Evolutionary conservation across 2,113 vertebrate genomes (phyloP).

Genomic region (Riparia riparia): DNA sequence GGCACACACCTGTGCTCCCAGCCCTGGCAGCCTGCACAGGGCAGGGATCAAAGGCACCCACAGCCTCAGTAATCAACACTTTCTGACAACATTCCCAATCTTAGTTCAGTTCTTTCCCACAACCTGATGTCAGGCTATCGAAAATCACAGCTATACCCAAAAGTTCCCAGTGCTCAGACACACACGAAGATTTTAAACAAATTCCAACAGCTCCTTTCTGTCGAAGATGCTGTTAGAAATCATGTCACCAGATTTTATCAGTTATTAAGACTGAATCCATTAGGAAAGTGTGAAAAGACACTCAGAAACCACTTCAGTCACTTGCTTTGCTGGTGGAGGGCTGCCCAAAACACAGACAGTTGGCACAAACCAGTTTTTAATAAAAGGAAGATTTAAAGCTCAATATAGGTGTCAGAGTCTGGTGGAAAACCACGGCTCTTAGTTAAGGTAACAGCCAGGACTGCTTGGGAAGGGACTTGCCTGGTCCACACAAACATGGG

Average conservation of each 20-base stretch:
- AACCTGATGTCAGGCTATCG: background rate
- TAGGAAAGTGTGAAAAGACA: background rate
- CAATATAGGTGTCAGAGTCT: background rate
- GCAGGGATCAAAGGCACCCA: background rate
- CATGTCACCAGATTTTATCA: background rate
- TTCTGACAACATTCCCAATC: background rate
- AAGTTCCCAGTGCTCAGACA: background rate
- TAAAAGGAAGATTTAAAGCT: background rate
- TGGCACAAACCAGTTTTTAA: background rate
- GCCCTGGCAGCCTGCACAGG: background rate
- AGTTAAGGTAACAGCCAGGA: background rate
- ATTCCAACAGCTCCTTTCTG: background rate
- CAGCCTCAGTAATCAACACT: background rate
- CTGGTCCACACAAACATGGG: background rate
- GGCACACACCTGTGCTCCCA: background rate
- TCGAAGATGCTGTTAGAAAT: background rate
- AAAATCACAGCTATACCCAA: background rate
- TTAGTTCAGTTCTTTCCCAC: background rate
- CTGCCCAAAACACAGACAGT: background rate
- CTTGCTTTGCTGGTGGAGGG: background rate
- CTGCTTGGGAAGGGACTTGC: background rate
- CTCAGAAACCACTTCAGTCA: background rate
- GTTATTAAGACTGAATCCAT: background rate
- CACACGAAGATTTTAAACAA: accelerated
- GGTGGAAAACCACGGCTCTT: background rate